Evolutionary conservation across 1,140 invertebrate species (phyloP), one percentile per base, ranked within the genome.

Genomic region (Euwallacea similis): DNA sequence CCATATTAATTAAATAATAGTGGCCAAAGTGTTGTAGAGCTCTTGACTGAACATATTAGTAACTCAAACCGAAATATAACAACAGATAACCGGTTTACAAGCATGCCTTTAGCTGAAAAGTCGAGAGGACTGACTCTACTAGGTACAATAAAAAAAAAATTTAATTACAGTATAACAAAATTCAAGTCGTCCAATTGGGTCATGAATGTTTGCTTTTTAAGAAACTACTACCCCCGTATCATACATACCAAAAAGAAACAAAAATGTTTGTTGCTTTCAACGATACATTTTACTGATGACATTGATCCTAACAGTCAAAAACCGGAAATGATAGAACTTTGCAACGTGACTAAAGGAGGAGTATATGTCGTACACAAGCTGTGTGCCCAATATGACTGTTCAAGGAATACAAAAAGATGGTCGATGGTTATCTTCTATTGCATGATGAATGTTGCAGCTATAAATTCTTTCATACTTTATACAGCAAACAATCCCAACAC

Each of bases 21-120:
- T 44, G 54, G 77, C 33, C 41, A 7, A 21, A 75, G 70, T 69
- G 72, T 82, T 7, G 81, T 82, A 2, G 72, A 78, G 72, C 44
- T 74, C 47, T 53, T 78, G n/a, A n/a, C 21, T 47, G 42, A 72
- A 44, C 58, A 74, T 42, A 75, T 76, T 62, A 64, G 72, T 42
- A 41, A 66, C 66, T 47, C 44, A 7, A 47, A 47, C 11, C 7
- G 44, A 47, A 47, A 47, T 47, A 47, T 47, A 47, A 47, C 44
- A 11, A 11, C 44, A 11, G 44, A 47, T 47, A 47, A 47, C 11
- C 11, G 44, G 44, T 47, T 47, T 47, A 7, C 44, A 47, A 7
- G 7, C 7, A 47, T 47, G 11, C 7, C 7, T 7, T 47, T 47
- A 11, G 44, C 44, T 47, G 7, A 47, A 47, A 7, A 47, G 7